These are phyloP conservation scores for Synergus itoensis DNA, from an alignment of 2,888 invertebrate species.

Conservation along the genomic window DNA sequence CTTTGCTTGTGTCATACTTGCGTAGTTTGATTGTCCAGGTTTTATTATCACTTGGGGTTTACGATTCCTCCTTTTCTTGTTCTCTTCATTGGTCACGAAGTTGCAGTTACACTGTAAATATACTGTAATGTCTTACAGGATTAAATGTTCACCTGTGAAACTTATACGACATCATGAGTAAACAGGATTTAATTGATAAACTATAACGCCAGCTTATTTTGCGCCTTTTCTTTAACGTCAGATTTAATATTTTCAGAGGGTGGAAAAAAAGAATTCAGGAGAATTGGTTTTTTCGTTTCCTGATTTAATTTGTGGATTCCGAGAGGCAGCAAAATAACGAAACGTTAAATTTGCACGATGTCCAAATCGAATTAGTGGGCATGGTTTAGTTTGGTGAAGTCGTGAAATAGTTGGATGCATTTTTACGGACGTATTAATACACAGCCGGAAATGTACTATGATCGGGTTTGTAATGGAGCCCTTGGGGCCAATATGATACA, in stretches of 20 bases:
- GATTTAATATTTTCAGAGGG: background rate
- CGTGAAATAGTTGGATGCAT: slow-evolving; percentile 59
- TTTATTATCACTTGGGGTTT: slow-evolving; percentile 73
- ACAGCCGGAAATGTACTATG: slow-evolving; percentile 71
- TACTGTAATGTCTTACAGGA: slow-evolving; percentile 4
- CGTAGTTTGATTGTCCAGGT: slow-evolving; percentile 70
- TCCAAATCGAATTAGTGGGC: slow-evolving; percentile 70
- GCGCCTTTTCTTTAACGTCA: background rate
- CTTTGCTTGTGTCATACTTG: slow-evolving; percentile 60
- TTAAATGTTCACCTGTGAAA: slow-evolving; percentile 16
- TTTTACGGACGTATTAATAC: slow-evolving; percentile 73
- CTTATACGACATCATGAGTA: background rate
- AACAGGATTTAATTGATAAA: background rate
- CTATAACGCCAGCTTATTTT: background rate
- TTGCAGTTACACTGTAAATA: slow-evolving; percentile 33
- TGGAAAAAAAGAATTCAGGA: background rate
- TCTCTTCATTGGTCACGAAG: slow-evolving; percentile 39
- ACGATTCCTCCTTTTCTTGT: slow-evolving; percentile 39
- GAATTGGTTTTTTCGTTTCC: background rate
- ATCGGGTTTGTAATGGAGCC: slow-evolving; percentile 75
- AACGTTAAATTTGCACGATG: slow-evolving; percentile 28
- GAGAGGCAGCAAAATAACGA: slow-evolving; percentile 42
- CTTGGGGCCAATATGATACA: slow-evolving; percentile 75
- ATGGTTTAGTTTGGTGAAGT: slow-evolving; percentile 60
- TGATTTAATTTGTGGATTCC: slow-evolving; percentile 21